phyloP scores from a whole-genome alignment of 2,888 invertebrate species.

The Calliopum simillimum region DNA sequence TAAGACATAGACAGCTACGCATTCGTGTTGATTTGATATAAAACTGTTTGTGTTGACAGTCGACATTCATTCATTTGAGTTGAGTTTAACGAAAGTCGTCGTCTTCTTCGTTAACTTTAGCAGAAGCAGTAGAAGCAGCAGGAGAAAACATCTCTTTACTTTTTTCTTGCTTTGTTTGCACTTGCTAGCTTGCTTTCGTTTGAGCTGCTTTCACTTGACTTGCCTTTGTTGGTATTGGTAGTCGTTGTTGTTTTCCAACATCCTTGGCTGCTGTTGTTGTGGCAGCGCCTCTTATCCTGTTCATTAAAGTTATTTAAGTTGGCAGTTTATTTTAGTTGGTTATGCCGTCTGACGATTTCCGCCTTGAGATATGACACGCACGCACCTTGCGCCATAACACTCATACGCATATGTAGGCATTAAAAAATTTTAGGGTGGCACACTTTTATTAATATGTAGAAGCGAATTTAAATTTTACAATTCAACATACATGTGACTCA shows the following conservation, averaged over 20 bases:
- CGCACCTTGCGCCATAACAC: neutral
- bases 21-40: slow-evolving; percentile 35
- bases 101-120: neutral
- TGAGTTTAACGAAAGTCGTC: neutral
- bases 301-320: slow-evolving; percentile 43
- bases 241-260: no score
- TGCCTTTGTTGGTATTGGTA: no score
- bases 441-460: no score
- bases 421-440: slow-evolving; percentile 35
- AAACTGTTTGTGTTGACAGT: slow-evolving; percentile 35
- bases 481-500: no score
- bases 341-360: slow-evolving; percentile 46
- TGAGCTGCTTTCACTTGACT: no score
- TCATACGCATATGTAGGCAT: slow-evolving; percentile 4
- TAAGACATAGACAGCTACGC: neutral
- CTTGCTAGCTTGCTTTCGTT: neutral
- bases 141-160: neutral
- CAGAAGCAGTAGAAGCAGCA: slow-evolving; percentile 16
- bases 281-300: slow-evolving; percentile 1
- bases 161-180: neutral
- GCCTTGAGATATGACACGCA: slow-evolving; percentile 47
- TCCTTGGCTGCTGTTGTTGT: no score
- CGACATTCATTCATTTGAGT: slow-evolving; percentile 13
- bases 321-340: slow-evolving; percentile 40
- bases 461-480: no score